These are phyloP conservation scores for Menidia menidia DNA, from an alignment of 2,797 vertebrate species.

Conservation along the genomic window DNA sequence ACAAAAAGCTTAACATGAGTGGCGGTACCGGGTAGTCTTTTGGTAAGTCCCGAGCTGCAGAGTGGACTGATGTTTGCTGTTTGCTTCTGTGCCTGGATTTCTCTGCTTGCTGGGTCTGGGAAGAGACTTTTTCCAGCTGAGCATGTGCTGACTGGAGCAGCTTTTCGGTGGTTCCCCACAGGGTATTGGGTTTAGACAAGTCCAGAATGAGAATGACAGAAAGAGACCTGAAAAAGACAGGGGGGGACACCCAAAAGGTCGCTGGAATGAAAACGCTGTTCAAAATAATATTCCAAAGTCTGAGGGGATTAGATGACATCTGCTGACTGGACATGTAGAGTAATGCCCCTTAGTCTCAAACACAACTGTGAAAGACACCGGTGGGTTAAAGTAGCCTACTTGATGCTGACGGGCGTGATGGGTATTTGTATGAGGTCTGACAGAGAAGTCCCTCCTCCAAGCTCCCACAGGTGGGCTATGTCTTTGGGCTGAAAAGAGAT, in stretches of 20 bases:
- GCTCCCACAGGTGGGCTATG: conserved; percentile 95
- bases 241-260: not conserved
- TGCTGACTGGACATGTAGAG: not conserved
- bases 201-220: conserved; percentile 92
- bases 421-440: conserved; percentile 91
- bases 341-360: not conserved
- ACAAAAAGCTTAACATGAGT: not conserved
- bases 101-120: conserved; percentile 78
- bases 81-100: conserved; percentile 79
- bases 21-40: conserved; percentile 93
- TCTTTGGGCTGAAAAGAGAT: conserved; percentile 89
- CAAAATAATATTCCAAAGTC: not conserved
- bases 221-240: conserved; percentile 83
- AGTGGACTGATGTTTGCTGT: conserved; percentile 74
- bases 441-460: conserved; percentile 93
- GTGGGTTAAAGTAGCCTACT: conserved; percentile 73
- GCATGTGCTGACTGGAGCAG: conserved; percentile 86
- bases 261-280: not conserved
- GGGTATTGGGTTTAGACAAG: conserved; percentile 89
- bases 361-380: not conserved
- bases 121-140: conserved; percentile 85
- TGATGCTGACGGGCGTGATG: conserved; percentile 84
- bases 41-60: conserved; percentile 77
- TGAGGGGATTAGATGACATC: not conserved
- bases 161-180: conserved; percentile 92